Conservation (phyloP, 1,140 invertebrate species). For the Hycleus phaleratus region DNA sequence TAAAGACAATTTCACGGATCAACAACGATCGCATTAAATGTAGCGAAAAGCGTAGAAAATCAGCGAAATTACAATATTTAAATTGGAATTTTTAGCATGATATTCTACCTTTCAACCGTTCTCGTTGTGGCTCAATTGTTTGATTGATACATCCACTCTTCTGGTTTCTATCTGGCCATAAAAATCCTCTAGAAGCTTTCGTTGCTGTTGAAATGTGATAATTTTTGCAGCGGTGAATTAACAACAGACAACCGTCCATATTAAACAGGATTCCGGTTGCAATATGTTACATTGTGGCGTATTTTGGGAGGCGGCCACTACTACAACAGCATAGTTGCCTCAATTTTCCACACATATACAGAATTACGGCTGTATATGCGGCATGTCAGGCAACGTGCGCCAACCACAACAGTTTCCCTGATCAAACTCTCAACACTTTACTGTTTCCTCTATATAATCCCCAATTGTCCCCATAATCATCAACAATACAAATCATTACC, state of each 20-base stretch:
- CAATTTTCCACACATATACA: not conserved
- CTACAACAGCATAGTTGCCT: constrained; percentile 1
- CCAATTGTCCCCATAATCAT: too few species aligned
- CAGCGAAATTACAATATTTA: too few species aligned
- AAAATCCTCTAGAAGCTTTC: not conserved
- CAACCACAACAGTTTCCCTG: constrained; percentile 6
- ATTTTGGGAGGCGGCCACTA: constrained; percentile 6
- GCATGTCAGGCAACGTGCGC: constrained; percentile 20
- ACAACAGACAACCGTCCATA: constrained; percentile 11
- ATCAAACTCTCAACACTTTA: not conserved
- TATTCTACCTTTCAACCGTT: too few species aligned
- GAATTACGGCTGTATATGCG: constrained; percentile 7
- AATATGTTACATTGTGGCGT: constrained; percentile 20
- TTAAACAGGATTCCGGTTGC: constrained; percentile 14
- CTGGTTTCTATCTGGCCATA: not conserved
- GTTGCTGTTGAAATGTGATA: not conserved
- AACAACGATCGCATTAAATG: too few species aligned
- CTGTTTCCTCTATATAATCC: not conserved
- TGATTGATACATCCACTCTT: too few species aligned
- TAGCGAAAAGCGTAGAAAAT: too few species aligned
- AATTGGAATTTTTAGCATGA: too few species aligned
- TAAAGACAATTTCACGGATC: too few species aligned
- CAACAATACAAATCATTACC: too few species aligned
- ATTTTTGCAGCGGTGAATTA: constrained; percentile 13
- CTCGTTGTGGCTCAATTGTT: too few species aligned